Base-by-base conservation (phyloP, 2,797 vertebrate species). In the Melanotaenia boesemani region DNA sequence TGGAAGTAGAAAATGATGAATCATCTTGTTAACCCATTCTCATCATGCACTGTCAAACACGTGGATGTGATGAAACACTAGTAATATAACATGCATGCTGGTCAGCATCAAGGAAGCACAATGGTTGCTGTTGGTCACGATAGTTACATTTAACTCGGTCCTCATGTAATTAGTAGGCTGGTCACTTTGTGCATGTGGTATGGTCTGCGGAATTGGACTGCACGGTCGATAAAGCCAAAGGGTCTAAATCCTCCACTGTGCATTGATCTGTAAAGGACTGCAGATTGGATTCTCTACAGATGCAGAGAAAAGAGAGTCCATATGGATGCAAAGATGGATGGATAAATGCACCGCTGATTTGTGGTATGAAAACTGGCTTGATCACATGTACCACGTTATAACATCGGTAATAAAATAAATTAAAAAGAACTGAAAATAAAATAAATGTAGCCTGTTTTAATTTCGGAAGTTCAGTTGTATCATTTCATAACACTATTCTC, bases 231-330 rank as follows among this genome's bases (percentile, higher is more conserved):
- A 59, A 18, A 73, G 28, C 36, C 30, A n/a, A 24, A 68, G 34
- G 67, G 39, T 70, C 52, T 63, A 48, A 50, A 72, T n/a, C 18
- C 10, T 41, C 36, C 44, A 9, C 0, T 74, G 71, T 41, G 67
- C 72, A 78, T 28, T 67, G 71, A 71, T 69, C 39, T 62, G 55
- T 54, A 22, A 69, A 65, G 54, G 66, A 79, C 62, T 62, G 69
- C 55, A 67, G 60, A 22, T 6, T 66, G 65, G 22, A 5, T 44
- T 24, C 3, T 57, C 64, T 72, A 60, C 73, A 18, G 54, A 71
- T 74, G 44, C 60, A 60, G 4, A n/a, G 20, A 37, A 34, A 46
- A 41, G 12, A 44, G 37, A 48, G 41, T 6, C 63, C 44, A 50
- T 74, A 52, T 77, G 76, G 28, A 65, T 67, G 34, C 32, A 78